Evolutionary conservation across 2,113 vertebrate genomes (phyloP).

Genomic region (Sciurus niger): DNA sequence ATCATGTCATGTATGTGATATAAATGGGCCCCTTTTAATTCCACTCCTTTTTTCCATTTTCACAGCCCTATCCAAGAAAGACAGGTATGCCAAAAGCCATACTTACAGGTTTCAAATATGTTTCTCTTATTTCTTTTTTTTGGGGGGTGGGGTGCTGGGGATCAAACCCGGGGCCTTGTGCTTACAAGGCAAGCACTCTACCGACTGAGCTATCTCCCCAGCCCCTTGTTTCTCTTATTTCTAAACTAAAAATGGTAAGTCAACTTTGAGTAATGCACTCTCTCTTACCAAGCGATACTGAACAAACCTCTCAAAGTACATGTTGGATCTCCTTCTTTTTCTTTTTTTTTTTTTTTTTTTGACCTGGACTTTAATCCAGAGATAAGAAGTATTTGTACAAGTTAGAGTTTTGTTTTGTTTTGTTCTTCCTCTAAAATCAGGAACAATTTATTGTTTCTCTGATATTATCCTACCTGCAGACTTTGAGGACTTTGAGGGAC

Average conservation of each 20-base stretch:
- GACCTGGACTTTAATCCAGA: neutral
- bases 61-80: neutral
- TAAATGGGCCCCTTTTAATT: neutral
- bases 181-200: too few relatives aligned
- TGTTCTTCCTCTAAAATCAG: neutral
- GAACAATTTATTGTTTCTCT: neutral
- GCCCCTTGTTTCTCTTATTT: neutral
- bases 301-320: neutral
- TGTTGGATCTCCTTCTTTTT: neutral
- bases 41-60: neutral
- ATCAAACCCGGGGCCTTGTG: too few relatives aligned
- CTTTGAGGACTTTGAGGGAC: neutral
- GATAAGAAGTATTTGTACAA: neutral
- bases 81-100: neutral
- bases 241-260: neutral
- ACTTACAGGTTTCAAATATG: neutral
- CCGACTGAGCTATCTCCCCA: too few relatives aligned
- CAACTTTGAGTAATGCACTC: neutral
- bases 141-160: too few relatives aligned
- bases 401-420: neutral
- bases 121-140: neutral
- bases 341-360: neutral
- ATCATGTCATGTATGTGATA: neutral
- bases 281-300: neutral
- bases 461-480: too few relatives aligned